A percentile compares a stretch with the other conserved stretches of the same genome.
Evolutionary conservation across 1,140 invertebrate species (phyloP).

Genomic region (Aphidius gifuensis): DNA sequence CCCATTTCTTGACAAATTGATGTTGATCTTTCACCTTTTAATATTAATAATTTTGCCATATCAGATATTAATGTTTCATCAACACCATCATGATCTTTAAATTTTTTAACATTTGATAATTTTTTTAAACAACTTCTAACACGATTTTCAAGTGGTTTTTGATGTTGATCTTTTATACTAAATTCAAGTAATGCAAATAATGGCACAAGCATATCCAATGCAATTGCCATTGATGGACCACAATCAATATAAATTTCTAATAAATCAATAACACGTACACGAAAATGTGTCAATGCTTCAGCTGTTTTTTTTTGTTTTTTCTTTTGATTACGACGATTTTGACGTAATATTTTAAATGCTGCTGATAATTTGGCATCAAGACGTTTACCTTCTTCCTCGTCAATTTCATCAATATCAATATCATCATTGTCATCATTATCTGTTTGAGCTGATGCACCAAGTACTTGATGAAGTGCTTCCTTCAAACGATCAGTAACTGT

Average conservation of each 20-base stretch:
- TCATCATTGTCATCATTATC: constrained; percentile 69
- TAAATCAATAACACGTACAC: constrained; percentile 68
- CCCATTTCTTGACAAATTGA: constrained; percentile 67
- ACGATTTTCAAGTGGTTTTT: constrained; percentile 64
- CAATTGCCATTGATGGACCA: constrained; percentile 62
- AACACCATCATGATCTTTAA: constrained; percentile 59
- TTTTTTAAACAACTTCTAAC: constrained; percentile 62
- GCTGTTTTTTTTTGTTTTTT: constrained; percentile 67
- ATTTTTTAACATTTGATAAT: constrained; percentile 62
- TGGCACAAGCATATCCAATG: constrained; percentile 65
- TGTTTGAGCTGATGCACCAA: constrained; percentile 58
- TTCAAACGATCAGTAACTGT: constrained; percentile 65
- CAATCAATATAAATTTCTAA: constrained; percentile 69
- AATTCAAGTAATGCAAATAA: constrained; percentile 65
- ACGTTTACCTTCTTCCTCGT: constrained; percentile 70
- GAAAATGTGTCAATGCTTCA: constrained; percentile 66
- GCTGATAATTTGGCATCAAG: constrained; percentile 67
- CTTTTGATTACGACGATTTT: constrained; percentile 58
- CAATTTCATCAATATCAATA: constrained; percentile 72
- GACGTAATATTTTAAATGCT: constrained; percentile 66
- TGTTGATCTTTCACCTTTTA: constrained; percentile 63
- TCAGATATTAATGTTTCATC: constrained; percentile 59
- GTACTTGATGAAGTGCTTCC: constrained; percentile 63
- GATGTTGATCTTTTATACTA: constrained; percentile 65
- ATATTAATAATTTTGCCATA: constrained; percentile 54